These are phyloP conservation scores for Noctua fimbriata DNA, from an alignment of 2,888 invertebrate genomes.

Conservation along the genomic window DNA sequence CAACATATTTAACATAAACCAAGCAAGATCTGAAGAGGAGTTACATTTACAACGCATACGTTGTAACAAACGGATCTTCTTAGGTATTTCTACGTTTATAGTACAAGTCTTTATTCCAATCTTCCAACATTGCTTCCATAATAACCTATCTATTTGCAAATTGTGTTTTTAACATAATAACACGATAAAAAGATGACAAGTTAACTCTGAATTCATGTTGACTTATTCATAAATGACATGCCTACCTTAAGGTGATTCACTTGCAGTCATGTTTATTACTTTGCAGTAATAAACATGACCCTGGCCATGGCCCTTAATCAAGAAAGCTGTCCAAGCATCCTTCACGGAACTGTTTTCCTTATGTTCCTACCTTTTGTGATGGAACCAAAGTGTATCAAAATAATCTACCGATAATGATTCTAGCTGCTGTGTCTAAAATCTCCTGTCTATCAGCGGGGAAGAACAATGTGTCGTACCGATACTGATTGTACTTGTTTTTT, in stretches of 20 bases:
- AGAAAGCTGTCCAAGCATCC: neutral
- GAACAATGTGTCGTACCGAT: neutral
- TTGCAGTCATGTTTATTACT: neutral
- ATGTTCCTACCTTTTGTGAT: neutral
- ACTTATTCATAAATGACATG: slow-evolving; percentile 4
- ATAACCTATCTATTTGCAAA: slow-evolving; percentile 28
- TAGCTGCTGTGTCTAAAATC: neutral
- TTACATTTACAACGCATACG: neutral
- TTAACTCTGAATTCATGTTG: neutral
- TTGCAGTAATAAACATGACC: too few relatives aligned
- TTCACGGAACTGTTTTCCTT: too few relatives aligned
- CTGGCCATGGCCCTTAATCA: neutral
- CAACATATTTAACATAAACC: slow-evolving; percentile 2
- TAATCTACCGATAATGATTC: neutral
- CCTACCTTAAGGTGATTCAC: neutral
- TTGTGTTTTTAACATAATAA: slow-evolving; percentile 14
- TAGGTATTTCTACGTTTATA: neutral
- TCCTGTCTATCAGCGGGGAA: neutral
- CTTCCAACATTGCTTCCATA: slow-evolving; percentile 4
- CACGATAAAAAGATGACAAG: slow-evolving; percentile 10
- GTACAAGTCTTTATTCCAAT: slow-evolving; percentile 19
- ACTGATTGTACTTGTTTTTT: slow-evolving; percentile 32
- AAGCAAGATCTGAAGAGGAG: neutral
- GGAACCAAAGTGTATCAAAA: neutral
- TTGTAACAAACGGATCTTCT: neutral